Base-by-base conservation (phyloP, 2,113 vertebrate genomes). In the Petrocephalus microphthalmus region DNA sequence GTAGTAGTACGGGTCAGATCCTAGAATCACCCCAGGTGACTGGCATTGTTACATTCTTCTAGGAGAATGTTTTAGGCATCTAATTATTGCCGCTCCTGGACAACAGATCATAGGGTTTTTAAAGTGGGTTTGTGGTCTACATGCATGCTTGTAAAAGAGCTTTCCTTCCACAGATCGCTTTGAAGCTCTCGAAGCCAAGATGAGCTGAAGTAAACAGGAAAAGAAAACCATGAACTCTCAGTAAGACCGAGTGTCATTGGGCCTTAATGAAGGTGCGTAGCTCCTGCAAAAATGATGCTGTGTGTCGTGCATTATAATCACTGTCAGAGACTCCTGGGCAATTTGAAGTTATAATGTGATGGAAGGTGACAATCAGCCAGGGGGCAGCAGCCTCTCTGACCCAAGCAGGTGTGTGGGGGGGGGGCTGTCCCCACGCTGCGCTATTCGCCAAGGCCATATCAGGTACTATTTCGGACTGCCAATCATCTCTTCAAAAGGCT, bases 311-410 rank as follows among this genome's bases (percentile, higher is more conserved):
- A 89, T 89, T 87, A 89, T 91, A 74, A 93, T 92, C 88, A 91
- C 90, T 91, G 90, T 29, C 22, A 51, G 81, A 88, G 89, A 90
- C 56, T 71, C 85, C 33, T 20, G 83, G 57, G 64, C 90, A 86
- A 88, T 90, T 52, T 85, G 85, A 84, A 8, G 90, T 88, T 25
- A 56, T 88, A 88, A 78, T 90, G 92, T 92, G 92, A 92, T 91
- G 88, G 93, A 90, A 91, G 92, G 74, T 84, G 33, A 84, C 29
- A 83, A 37, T 78, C 37, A 81, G 78, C 25, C 60, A 17, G 17
- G 37, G 42, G 60, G 86, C 60, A 45, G 17, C 22, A 51, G 60
- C n/a, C 42, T 22, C 53, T 67, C 86, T 49, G 86, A 87, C 86
- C 85, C 45, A 13, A 71, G 60, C 87, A 88, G 87, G 87, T 88